phyloP scores from a whole-genome alignment of 2,888 invertebrate species.

The Tipula helvola region DNA sequence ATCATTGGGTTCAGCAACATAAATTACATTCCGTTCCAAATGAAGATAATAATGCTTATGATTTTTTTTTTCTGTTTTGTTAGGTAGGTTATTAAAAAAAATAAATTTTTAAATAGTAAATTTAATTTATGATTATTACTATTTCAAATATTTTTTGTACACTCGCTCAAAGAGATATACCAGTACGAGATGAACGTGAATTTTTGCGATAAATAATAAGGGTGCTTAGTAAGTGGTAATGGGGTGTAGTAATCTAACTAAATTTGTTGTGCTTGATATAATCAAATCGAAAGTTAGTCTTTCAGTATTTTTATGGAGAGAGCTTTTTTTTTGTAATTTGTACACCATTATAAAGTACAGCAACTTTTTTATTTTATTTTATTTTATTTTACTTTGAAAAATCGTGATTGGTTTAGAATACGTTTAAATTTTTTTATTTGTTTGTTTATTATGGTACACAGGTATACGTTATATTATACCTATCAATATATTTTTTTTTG shows the following conservation, averaged over 20 bases:
- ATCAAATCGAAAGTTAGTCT: not conserved
- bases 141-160: not conserved
- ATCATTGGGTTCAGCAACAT: not conserved
- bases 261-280: not conserved
- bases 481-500: too few species aligned
- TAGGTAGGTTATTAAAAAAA: not conserved
- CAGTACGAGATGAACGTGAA: not conserved
- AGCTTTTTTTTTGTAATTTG: not conserved
- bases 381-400: not conserved
- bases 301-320: not conserved
- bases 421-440: not conserved
- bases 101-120: not conserved
- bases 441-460: not conserved
- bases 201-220: not conserved
- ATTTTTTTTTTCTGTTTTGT: not conserved
- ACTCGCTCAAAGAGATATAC: too few species aligned
- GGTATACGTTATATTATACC: too few species aligned
- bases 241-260: not conserved
- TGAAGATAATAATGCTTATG: not conserved
- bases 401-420: not conserved
- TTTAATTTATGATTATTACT: not conserved
- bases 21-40: not conserved
- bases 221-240: not conserved
- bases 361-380: too few species aligned
- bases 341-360: not conserved